phyloP scores from a whole-genome alignment of 2,113 vertebrate genomes.

The Vulpes ferrilata region DNA sequence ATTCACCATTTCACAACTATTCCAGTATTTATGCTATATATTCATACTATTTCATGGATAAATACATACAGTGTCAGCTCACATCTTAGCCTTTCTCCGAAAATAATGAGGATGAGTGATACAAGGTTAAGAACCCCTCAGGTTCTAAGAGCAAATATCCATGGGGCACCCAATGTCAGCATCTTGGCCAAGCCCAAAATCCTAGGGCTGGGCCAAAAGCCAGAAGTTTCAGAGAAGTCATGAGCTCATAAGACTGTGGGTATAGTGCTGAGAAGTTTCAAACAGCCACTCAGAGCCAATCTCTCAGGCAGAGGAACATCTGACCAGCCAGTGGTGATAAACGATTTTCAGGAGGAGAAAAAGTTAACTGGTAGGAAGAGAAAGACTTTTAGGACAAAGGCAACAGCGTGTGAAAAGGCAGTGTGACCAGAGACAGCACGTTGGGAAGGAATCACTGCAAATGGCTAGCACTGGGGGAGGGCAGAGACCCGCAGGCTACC shows the following conservation, averaged over 20 bases:
- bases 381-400: background rate
- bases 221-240: background rate
- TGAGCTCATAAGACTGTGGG: background rate
- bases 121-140: background rate
- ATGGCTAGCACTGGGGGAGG: background rate
- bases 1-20: background rate
- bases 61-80: background rate
- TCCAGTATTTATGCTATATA: background rate
- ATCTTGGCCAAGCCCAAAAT: background rate
- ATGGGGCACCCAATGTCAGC: background rate
- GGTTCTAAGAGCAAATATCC: background rate
- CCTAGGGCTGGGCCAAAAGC: background rate
- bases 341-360: background rate
- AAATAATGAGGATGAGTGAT: background rate
- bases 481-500: background rate
- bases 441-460: background rate
- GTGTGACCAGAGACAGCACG: background rate
- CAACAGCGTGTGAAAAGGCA: background rate
- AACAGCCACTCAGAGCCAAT: background rate
- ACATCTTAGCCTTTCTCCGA: background rate
- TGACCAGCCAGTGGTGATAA: background rate
- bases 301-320: background rate
- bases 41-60: background rate
- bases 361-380: background rate
- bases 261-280: background rate